Conservation (phyloP, 1,140 invertebrate species). For the Scaptomyza hsui region DNA sequence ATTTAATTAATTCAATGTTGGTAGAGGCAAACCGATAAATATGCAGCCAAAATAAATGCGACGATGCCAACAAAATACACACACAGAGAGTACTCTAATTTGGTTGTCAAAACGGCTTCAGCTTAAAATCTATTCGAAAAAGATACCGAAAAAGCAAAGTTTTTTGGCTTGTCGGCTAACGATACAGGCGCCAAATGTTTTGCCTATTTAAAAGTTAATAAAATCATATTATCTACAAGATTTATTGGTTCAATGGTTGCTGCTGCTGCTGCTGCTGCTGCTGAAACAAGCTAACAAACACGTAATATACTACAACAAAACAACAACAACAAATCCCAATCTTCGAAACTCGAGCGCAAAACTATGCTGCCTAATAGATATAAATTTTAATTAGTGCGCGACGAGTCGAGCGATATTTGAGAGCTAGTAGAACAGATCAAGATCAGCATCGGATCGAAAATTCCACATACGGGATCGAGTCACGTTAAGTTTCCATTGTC, state of each 20-base stretch:
- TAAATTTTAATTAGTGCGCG: conserved; percentile 77
- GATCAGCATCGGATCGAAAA: conserved; percentile 64
- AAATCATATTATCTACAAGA: conserved; percentile 79
- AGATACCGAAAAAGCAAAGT: conserved; percentile 3
- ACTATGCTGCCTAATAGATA: conserved; percentile 68
- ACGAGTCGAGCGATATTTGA: conserved; percentile 66
- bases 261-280: too few species aligned
- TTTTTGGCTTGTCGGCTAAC: conserved; percentile 33
- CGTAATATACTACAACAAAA: conserved; percentile 46
- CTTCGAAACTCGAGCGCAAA: conserved; percentile 46
- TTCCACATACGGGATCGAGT: conserved; percentile 52
- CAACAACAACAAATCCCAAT: conserved; percentile 32
- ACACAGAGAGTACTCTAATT: conserved; percentile 70
- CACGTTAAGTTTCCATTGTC: conserved; percentile 18
- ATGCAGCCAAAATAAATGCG: conserved; percentile 47
- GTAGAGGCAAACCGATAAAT: conserved; percentile 51
- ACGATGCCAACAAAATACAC: conserved; percentile 48
- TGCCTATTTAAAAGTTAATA: conserved; percentile 78
- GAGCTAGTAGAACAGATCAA: conserved; percentile 57
- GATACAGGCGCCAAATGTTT: conserved; percentile 73
- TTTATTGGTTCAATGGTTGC: conserved; percentile 72
- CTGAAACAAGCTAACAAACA: conserved; percentile 45
- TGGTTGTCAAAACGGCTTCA: conserved; percentile 77
- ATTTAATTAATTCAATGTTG: conserved; percentile 69
- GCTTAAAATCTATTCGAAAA: conserved; percentile 52